These are phyloP conservation scores for Ceratosolen solmsi DNA, from an alignment of 1,140 invertebrate genomes.

Conservation along the genomic window DNA sequence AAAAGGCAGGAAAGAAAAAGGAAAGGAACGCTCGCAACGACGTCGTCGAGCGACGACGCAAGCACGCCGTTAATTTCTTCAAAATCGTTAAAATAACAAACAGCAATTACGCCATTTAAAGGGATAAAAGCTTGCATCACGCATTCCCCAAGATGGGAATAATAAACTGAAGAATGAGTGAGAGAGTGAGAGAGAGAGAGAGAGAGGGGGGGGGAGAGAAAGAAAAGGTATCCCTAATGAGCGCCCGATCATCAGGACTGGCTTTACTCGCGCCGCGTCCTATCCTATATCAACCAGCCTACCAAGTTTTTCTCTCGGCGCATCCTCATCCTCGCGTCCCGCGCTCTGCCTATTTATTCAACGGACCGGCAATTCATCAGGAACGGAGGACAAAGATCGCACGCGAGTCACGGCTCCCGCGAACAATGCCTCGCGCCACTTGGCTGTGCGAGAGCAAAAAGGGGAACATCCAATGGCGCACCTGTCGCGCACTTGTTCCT, in stretches of 20 bases:
- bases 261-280: background rate
- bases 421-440: background rate
- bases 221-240: background rate
- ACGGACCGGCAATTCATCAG: background rate
- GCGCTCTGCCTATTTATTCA: background rate
- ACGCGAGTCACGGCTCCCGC: background rate
- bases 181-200: background rate
- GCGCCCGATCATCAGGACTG: background rate
- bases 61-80: background rate
- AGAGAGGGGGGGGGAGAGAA: background rate
- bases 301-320: background rate
- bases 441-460: background rate
- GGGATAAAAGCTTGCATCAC: background rate
- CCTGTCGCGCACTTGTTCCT: constrained; percentile 10
- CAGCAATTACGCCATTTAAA: background rate
- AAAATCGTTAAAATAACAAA: too few species aligned
- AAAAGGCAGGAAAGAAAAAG: background rate
- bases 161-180: background rate
- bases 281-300: too few species aligned
- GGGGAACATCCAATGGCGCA: background rate
- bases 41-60: background rate
- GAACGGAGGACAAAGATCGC: background rate
- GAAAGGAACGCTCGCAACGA: background rate
- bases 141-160: background rate
- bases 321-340: background rate